Conservation (phyloP, 2,888 invertebrate genomes). For the Dilophus febrilis region DNA sequence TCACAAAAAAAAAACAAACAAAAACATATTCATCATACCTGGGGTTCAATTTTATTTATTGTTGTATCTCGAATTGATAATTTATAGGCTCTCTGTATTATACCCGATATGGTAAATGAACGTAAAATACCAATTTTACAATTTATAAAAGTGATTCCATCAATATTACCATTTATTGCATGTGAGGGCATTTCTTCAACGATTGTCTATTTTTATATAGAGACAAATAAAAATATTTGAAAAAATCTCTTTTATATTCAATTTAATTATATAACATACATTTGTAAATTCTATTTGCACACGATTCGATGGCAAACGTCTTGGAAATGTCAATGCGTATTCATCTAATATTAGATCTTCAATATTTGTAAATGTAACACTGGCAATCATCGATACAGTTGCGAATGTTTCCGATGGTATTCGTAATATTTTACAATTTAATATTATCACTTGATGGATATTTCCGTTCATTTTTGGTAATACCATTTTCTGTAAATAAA, state of each 20-base stretch:
- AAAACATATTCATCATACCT: constrained; percentile 15
- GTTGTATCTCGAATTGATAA: constrained; percentile 44
- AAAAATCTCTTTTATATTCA: not conserved
- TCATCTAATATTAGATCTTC: constrained; percentile 42
- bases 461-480: constrained; percentile 30
- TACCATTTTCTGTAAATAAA: constrained; percentile 36
- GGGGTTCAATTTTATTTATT: constrained; percentile 39
- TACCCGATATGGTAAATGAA: constrained; percentile 59
- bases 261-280: constrained; percentile 12
- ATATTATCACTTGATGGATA: constrained; percentile 41
- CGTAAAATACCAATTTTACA: constrained; percentile 42
- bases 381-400: constrained; percentile 41
- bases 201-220: constrained; percentile 22
- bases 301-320: constrained; percentile 24
- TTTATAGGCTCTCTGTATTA: constrained; percentile 40
- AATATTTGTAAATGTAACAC: constrained; percentile 44
- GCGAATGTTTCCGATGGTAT: constrained; percentile 41
- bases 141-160: constrained; percentile 45
- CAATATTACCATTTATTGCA: constrained; percentile 54
- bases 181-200: constrained; percentile 38
- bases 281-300: constrained; percentile 25
- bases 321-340: constrained; percentile 42
- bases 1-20: not conserved
- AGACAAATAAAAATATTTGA: constrained; percentile 9
- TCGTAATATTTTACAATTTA: constrained; percentile 44